Percentiles rank a stretch among this genome's conserved stretches.
phyloP scores from a whole-genome alignment of 2,888 invertebrate genomes.

The Vannuccia rotundouncinata region DNA sequence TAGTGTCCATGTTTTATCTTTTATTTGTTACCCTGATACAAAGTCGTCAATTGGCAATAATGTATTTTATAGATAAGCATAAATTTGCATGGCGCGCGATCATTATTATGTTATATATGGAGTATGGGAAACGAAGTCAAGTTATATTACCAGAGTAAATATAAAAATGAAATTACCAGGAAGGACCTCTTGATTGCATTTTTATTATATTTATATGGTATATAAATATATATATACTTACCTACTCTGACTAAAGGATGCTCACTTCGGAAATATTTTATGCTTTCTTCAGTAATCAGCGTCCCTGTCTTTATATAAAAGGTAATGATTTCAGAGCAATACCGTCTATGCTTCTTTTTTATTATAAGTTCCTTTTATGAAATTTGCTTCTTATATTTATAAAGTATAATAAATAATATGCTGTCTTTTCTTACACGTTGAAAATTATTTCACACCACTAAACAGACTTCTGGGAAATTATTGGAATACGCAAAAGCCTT shows the following conservation, averaged over 20 bases:
- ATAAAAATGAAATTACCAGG: slow-evolving; percentile 16
- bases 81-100: not conserved
- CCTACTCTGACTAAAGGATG: not conserved
- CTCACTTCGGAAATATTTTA: not conserved
- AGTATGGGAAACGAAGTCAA: not conserved
- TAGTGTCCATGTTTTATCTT: slow-evolving; percentile 2
- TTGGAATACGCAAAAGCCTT: too few species aligned
- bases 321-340: too few species aligned
- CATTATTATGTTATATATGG: not conserved
- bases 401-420: too few species aligned
- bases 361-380: too few species aligned
- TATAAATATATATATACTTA: slow-evolving; percentile 13
- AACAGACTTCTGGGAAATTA: too few species aligned
- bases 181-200: slow-evolving; percentile 1
- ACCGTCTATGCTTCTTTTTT: too few species aligned
- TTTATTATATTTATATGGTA: slow-evolving; percentile 19
- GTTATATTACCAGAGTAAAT: slow-evolving; percentile 7
- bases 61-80: slow-evolving; percentile 14
- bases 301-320: too few species aligned
- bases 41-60: slow-evolving; percentile 10
- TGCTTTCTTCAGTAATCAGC: not conserved
- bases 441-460: too few species aligned
- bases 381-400: too few species aligned
- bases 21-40: not conserved
- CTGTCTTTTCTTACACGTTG: too few species aligned